A percentile compares a stretch with the other conserved stretches of the same genome.
Conservation (phyloP, 2,888 invertebrate genomes). For the Slavum lentiscoides region DNA sequence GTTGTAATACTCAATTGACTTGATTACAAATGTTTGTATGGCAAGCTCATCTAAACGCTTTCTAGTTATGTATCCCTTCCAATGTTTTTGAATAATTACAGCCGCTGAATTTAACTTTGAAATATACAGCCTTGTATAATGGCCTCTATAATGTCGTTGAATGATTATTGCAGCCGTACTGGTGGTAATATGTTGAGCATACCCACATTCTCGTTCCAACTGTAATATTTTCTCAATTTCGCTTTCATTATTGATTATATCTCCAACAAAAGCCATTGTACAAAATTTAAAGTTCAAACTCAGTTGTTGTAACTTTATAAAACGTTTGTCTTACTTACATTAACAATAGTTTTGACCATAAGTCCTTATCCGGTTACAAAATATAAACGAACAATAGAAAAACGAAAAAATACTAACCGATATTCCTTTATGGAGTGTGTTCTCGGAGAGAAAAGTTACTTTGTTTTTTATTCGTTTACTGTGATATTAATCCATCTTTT, state of each 20-base stretch:
- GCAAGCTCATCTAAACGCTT: conserved; percentile 9
- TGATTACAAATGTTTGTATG: conserved; percentile 21
- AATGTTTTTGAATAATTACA: conserved; percentile 29
- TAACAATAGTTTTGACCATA: neutral
- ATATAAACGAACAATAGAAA: too few relatives aligned
- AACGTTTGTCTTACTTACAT: conserved; percentile 17
- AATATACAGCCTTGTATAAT: conserved; percentile 23
- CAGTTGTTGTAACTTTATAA: neutral
- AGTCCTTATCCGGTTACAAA: too few relatives aligned
- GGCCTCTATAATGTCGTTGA: conserved; percentile 35
- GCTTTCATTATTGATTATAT: neutral
- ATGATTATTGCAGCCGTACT: conserved; percentile 8
- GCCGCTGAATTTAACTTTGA: conserved; percentile 31
- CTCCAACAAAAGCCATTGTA: conserved; percentile 36
- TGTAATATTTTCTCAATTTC: conserved; percentile 5
- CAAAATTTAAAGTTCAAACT: neutral
- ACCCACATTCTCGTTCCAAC: conserved; percentile 1
- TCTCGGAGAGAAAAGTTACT: too few relatives aligned
- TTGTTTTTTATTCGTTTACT: too few relatives aligned
- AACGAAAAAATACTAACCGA: too few relatives aligned
- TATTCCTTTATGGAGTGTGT: too few relatives aligned
- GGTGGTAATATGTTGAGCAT: neutral
- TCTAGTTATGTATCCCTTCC: conserved; percentile 13
- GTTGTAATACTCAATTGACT: conserved; percentile 33
- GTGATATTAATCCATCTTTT: too few relatives aligned